Evolutionary conservation across 1,140 invertebrate genomes (phyloP), one percentile per base, ranked within the genome.

Genomic region (Dreissena rostriformis): DNA sequence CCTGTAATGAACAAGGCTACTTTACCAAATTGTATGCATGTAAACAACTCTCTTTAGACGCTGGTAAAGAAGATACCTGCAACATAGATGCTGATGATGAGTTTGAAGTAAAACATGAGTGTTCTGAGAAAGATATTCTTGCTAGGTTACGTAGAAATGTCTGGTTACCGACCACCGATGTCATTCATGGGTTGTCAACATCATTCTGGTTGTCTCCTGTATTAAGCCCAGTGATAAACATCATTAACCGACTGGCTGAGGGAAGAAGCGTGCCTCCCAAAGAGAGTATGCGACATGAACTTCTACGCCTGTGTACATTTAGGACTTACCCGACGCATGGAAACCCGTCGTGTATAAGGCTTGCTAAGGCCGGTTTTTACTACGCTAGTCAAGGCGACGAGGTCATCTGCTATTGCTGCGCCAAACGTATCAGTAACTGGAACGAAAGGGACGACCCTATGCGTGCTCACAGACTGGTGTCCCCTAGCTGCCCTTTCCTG

Each of bases 371-470:
- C 39, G 76, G 76, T 24, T 79, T 79, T 53, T 79, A 70, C 26
- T 80, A 71, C 39, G 77, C 68, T 28, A 63, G 53, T 55, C 51
- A 15, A 29, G 67, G 53, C 0, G 77, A 80, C 15, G 67, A 80
- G 29, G 77, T 80, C 6, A 55, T 80, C 10, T 80, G 77, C 24
- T 80, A 77, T 67, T 39, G 77, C 51, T 80, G 77, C 22, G 77
- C 51, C 6, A 11, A 39, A 22, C 49, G 77, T 53, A 71, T 22
- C 29, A 57, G 55, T 5, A 71, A 70, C 17, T 80, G 77, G 77
- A 24, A 49, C 0, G 67, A 71, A 71, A 15, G 12, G 53, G 77
- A 80, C 17, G 61, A 29, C 22, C 67, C 77, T 39, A 29, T 68
- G 26, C 28, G 28, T 39, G 28, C 72, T 49, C 77, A 80, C 28